These are phyloP conservation scores for Polymixis flavicincta DNA, from an alignment of 2,888 invertebrate species.

Conservation along the genomic window DNA sequence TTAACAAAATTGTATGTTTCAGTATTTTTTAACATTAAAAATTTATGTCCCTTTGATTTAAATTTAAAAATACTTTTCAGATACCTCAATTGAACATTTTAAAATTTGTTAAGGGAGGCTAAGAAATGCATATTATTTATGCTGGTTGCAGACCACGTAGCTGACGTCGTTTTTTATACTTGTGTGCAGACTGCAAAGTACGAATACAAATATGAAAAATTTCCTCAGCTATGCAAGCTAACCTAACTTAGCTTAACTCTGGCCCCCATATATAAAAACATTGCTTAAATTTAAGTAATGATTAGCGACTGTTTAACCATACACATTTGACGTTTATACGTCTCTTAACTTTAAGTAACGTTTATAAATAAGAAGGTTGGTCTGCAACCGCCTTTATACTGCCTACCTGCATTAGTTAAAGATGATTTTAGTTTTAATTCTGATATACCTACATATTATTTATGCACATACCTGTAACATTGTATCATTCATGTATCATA, in stretches of 20 bases:
- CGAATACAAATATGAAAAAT: too few relatives aligned
- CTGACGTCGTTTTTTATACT: too few relatives aligned
- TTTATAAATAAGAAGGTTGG: too few relatives aligned
- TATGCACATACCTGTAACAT: conserved; percentile 5
- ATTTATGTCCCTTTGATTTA: conserved; percentile 26
- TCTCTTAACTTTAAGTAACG: too few relatives aligned
- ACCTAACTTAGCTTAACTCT: too few relatives aligned
- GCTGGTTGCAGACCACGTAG: background rate
- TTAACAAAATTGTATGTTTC: conserved; percentile 20
- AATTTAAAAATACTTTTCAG: background rate
- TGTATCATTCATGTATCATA: conserved; percentile 8
- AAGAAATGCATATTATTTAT: conserved; percentile 2
- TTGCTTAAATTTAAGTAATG: too few relatives aligned
- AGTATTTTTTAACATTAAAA: conserved; percentile 27
- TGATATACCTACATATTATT: conserved; percentile 6
- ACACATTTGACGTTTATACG: too few relatives aligned
- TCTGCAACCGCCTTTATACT: background rate
- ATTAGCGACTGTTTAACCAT: too few relatives aligned
- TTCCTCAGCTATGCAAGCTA: too few relatives aligned
- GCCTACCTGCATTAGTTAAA: background rate
- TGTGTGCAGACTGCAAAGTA: too few relatives aligned
- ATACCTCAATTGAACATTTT: conserved; percentile 27
- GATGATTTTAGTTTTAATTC: background rate
- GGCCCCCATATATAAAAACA: too few relatives aligned
- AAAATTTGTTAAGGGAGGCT: background rate